phyloP scores from a whole-genome alignment of 2,888 invertebrate genomes.

The Biston stratarius region DNA sequence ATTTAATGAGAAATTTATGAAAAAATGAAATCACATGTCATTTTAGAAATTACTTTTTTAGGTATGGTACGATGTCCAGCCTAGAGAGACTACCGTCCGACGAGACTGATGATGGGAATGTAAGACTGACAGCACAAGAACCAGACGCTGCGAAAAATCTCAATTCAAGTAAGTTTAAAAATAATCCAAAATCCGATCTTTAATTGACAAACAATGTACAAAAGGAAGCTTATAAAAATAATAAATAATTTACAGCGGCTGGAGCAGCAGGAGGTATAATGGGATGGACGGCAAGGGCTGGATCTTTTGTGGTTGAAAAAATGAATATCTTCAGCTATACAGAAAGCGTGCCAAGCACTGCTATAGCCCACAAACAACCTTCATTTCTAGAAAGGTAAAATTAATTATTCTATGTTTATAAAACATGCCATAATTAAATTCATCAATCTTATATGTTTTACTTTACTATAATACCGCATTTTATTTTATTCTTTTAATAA shows the following conservation, averaged over 20 bases:
- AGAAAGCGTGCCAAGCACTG: slow-evolving; percentile 76
- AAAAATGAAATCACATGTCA: slow-evolving; percentile 33
- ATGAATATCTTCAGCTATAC: slow-evolving; percentile 88
- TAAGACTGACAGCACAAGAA: slow-evolving; percentile 76
- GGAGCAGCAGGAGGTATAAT: slow-evolving; percentile 84
- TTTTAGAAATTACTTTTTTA: slow-evolving; percentile 55
- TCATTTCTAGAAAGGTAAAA: slow-evolving; percentile 81
- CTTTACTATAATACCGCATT: background rate
- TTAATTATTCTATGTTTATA: background rate
- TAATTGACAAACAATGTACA: background rate
- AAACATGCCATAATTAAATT: background rate
- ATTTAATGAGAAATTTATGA: background rate
- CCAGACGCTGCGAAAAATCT: slow-evolving; percentile 68
- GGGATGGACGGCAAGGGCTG: slow-evolving; percentile 93
- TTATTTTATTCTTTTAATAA: slow-evolving; percentile 27
- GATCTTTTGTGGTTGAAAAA: slow-evolving; percentile 93
- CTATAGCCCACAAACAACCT: slow-evolving; percentile 80
- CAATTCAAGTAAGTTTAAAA: slow-evolving; percentile 61
- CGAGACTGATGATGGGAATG: slow-evolving; percentile 86
- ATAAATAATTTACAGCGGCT: slow-evolving; percentile 51
- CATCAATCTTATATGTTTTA: background rate
- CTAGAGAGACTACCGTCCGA: slow-evolving; percentile 89
- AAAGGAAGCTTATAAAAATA: background rate
- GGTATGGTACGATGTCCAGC: slow-evolving; percentile 91
- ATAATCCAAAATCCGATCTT: background rate